phyloP scores from a whole-genome alignment of 2,888 invertebrate species.

The Tenthredo scrophulariae region DNA sequence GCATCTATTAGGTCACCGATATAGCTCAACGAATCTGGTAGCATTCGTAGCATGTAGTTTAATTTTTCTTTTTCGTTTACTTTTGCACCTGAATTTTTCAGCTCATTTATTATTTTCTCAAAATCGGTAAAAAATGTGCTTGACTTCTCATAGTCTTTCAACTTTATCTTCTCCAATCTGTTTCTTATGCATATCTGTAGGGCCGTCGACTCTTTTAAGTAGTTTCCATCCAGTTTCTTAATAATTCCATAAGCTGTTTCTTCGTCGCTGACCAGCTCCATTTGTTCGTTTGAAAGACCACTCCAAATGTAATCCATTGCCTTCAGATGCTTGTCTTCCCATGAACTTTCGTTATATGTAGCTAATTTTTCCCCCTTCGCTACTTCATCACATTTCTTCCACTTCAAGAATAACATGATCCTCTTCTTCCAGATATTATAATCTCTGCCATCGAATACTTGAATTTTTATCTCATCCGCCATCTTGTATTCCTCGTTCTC shows the following conservation, averaged over 20 bases:
- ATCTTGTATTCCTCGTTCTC: no score
- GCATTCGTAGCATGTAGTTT: constrained; percentile 48
- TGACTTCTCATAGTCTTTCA: constrained; percentile 57
- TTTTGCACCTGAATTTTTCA: constrained; percentile 61
- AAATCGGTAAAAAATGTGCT: constrained; percentile 61
- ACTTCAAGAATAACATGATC: no score
- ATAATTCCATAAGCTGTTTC: constrained; percentile 19
- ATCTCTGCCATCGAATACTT: no score
- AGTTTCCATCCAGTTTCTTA: background rate
- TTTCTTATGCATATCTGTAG: constrained; percentile 24
- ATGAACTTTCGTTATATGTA: background rate
- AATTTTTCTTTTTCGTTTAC: constrained; percentile 61
- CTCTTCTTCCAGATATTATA: no score
- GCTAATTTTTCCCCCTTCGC: no score
- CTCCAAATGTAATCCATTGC: constrained; percentile 59
- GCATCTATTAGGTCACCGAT: constrained; percentile 56
- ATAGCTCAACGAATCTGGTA: constrained; percentile 63
- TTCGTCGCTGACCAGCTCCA: constrained; percentile 57
- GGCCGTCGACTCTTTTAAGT: constrained; percentile 16
- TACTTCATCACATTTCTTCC: no score
- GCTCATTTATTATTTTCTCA: constrained; percentile 61
- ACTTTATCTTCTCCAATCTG: background rate
- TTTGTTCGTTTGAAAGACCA: constrained; percentile 59
- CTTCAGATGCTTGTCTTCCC: constrained; percentile 57
- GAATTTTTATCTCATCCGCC: no score